Evolutionary conservation across 1,140 invertebrate genomes (phyloP).

Genomic region (Neelides sp.): DNA sequence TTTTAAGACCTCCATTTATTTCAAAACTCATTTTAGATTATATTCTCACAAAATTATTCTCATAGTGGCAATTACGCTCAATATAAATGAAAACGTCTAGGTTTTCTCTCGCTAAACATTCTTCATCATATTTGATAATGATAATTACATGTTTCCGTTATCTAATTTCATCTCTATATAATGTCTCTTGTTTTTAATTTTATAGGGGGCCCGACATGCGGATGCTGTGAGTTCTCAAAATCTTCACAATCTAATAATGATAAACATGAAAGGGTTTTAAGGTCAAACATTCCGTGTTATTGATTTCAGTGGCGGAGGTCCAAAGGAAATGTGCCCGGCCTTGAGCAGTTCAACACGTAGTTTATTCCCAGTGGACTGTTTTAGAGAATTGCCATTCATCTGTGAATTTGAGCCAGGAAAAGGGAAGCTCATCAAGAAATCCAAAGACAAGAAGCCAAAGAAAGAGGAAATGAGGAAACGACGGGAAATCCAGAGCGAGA

Average conservation of each 20-base stretch:
- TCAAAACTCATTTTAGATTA: background rate
- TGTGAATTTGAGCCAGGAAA: slow-evolving; percentile 24
- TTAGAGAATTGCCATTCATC: slow-evolving; percentile 24
- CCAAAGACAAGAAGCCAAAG: background rate
- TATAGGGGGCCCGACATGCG: too few species aligned
- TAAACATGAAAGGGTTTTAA: too few species aligned
- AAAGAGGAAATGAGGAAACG: slow-evolving; percentile 4
- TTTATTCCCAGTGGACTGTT: slow-evolving; percentile 15
- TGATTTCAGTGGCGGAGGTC: slow-evolving; percentile 23
- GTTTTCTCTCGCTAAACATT: too few species aligned
- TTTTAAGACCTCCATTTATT: background rate
- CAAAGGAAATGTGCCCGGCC: slow-evolving; percentile 27
- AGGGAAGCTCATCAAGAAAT: slow-evolving; percentile 3
- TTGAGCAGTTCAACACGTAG: slow-evolving; percentile 17
- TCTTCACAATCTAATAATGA: too few species aligned
- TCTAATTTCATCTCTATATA: too few species aligned
- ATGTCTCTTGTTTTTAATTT: too few species aligned
- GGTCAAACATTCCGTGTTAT: background rate
- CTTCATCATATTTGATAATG: too few species aligned
- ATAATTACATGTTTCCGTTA: too few species aligned
- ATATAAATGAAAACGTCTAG: too few species aligned
- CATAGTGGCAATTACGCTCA: background rate
- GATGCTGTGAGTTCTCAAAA: too few species aligned
- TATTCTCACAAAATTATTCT: background rate
- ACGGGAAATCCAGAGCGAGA: background rate